Base-by-base conservation (phyloP, 2,113 vertebrate species). In the Caranx ignobilis region DNA sequence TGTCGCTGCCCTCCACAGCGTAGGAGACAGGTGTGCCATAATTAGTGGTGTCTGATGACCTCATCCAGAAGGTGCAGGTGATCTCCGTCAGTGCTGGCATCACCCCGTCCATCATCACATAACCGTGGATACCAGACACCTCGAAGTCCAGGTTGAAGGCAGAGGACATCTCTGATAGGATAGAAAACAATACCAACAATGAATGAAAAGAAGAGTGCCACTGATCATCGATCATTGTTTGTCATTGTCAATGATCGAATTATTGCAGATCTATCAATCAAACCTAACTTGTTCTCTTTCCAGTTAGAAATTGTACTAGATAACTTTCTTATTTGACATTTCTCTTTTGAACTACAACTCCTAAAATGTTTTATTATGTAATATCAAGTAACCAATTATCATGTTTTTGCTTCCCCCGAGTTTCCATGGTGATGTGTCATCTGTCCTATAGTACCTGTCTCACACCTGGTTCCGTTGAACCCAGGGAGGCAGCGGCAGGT, bases 381-480 rank as follows among this genome's bases (percentile, higher is more conserved):
- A 10, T 41, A 41, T 2, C 11, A 41, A 41, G 8, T 37, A 10
- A 41, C 59, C 0, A 54, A 11, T 56, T 32, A 37, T 69, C 16
- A 56, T 18, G 55, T 41, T 60, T 10, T 19, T 48, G 45, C 65
- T 32, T 16, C 70, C 69, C 75, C 64, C 15, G 0, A 16, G 82
- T 77, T 82, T 57, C 81, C 73, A 82, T 73, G 74, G 78, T 76
- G 83, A 91, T 35, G 71, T 77, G 76, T 81, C 57, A 67, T 89
- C 89, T 83, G 87, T 95, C 94, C 86, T 83, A 89, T 88, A 94
- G 94, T 99, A 99, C 98, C 98, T 99, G 97, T 99, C 97, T 99
- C 98, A 98, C 98, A 99, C 94, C 96, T 97, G 95, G 93, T 97
- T 95, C 98, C 98, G 91, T 97, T 98, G 96, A 99, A 99, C 95